Evolutionary conservation across 92 coral and sea anemone species (phyloP), one percentile per base, ranked within the genome.

Genomic region (Zoanthus sociatus): DNA sequence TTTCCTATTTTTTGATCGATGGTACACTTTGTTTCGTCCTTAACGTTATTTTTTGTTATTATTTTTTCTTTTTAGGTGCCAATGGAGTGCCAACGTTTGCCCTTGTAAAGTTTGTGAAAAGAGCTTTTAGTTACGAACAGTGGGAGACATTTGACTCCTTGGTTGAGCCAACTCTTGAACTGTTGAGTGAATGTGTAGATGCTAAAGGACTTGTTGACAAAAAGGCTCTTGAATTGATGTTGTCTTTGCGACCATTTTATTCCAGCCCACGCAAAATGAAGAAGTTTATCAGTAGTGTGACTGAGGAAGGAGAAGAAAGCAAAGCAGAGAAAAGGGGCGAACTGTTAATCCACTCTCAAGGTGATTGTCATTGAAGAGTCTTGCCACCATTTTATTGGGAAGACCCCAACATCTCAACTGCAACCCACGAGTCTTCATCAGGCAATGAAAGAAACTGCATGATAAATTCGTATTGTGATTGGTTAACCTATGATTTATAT

Each of bases 91-190:
- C 99, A 3, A 84, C 95, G 15, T 92, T 95, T 26, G 89, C 98
- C 14, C 93, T 95, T 54, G 95, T 95, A 68, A 93, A 95, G 87
- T 97, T 97, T 72, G 92, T 95, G n/a, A 97, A 97, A 78, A 90
- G 67, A 56, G 98, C 99, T 2, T 97, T 95, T 67, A 93, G 96
- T 73, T 97, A 92, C 73, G 97, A 97, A 51, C 99, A 97, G 54
- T 97, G 99, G 97, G 99, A 97, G 37, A 88, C 96, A 13, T 88
- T 97, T 73, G 94, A 90, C 55, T 70, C 77, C 1, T 88, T 97
- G 13, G 92, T 93, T 26, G 91, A 89, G 31, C 95, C 94, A 2
- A 84, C 95, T 13, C 86, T 97, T 58, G 93, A 93, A 33, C 86
- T 97, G 6, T 90, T 97, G 6, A 91, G 82, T 17, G 94, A 90